A percentile compares a stretch with the other conserved stretches of the same genome.
phyloP scores from a whole-genome alignment of 2,888 invertebrate genomes.

The Morpho achilles region DNA sequence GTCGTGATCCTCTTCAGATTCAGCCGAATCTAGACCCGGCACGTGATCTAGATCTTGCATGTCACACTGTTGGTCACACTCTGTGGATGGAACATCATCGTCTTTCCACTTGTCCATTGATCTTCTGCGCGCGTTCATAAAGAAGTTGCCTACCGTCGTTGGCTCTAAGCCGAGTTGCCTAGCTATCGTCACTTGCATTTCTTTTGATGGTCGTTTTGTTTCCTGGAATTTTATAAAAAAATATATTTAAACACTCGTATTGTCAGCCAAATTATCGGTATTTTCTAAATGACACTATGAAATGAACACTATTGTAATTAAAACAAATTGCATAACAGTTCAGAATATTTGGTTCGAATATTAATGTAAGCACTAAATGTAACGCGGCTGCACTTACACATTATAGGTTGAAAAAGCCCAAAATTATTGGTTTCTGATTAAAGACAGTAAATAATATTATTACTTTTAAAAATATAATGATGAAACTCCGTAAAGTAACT shows the following conservation, averaged over 20 bases:
- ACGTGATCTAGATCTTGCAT: constrained; percentile 71
- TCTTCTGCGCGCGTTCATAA: constrained; percentile 99
- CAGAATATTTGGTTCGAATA: too few species aligned
- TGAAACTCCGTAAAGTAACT: too few species aligned
- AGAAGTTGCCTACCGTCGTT: constrained; percentile 99
- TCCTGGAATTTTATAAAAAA: constrained; percentile 82
- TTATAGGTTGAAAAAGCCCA: too few species aligned
- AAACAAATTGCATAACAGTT: too few species aligned
- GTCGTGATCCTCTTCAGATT: constrained; percentile 69
- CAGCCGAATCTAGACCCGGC: constrained; percentile 64
- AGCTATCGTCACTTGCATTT: constrained; percentile 99
- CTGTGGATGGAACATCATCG: constrained; percentile 86
- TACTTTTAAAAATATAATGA: too few species aligned
- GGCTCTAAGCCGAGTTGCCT: constrained; percentile 97
- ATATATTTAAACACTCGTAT: not conserved
- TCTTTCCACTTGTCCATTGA: constrained; percentile 99
- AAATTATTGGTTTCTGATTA: too few species aligned
- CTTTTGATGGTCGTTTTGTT: constrained; percentile 99
- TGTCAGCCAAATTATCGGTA: too few species aligned
- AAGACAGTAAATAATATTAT: too few species aligned
- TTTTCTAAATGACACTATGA: too few species aligned
- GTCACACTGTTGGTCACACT: constrained; percentile 75
- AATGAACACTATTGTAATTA: too few species aligned
- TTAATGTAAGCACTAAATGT: too few species aligned
- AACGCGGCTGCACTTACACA: too few species aligned